Evolutionary conservation across 1,140 invertebrate species (phyloP), one percentile per base, ranked within the genome.

Genomic region (Marisa cornuarietis): DNA sequence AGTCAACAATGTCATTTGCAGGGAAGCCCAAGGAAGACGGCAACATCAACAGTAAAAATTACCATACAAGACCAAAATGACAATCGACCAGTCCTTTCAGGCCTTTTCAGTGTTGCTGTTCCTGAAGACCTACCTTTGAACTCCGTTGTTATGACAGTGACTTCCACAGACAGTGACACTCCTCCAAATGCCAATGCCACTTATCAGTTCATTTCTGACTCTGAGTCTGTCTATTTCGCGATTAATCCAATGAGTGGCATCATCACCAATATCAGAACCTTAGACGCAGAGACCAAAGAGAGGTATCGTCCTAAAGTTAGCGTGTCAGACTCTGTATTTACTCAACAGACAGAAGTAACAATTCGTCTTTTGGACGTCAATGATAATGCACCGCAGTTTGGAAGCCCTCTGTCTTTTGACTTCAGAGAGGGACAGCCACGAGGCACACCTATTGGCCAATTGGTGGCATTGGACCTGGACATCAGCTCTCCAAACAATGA

Each of bases 61-160:
- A 95, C 94, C 10, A 94, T 99, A 22, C 88, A 95, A 24, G 97
- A 99, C 88, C 97, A 97, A 90, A 99, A 99, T 91, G 97, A 99
- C 90, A 98, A 98, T 90, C 96, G 96, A 16, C 97, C 97, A 0
- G 93, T 95, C 81, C 99, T 99, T 88, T 98, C 96, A 0, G 92
- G 96, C 71, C 90, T 98, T 0, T 98, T 98, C 89, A 97, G 95
- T 86, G 95, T 97, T 0, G 98, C 98, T 88, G 96, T 99, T 0
- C 98, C 97, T 0, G 98, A 99, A 92, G 98, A 99, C 91, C 94
- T 96, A 0, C 95, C 96, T 82, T 93, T 98, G 66, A 97, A 96
- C 7, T 95, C 96, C 3, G 98, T 98, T 90, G 96, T 99, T 0
- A 95, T 99, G 74, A 94, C 93, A 88, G 95, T 99, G 0, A 98